Evolutionary conservation across 2,797 vertebrate genomes (phyloP), one percentile per base, ranked within the genome.

Genomic region (Hephaestus fuliginosus): DNA sequence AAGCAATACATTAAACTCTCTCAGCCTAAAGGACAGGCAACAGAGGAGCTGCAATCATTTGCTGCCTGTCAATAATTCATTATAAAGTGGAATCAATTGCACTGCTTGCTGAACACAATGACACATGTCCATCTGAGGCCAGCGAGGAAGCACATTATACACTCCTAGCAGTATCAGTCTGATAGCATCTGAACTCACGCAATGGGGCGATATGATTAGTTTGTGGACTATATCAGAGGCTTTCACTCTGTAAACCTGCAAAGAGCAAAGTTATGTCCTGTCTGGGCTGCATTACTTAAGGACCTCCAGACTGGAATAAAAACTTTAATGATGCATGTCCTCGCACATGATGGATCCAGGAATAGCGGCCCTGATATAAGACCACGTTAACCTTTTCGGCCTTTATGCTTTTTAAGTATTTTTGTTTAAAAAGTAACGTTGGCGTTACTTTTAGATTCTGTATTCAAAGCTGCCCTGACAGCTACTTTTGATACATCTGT

Each of bases 231-330:
- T 69, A 77, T 82, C 58, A 77, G 74, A 92, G 18, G 66, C 58
- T 78, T 77, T 73, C 60, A 62, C 57, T 81, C 10, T 77, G 25
- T 70, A 78, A 89, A 86, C 81, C 66, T 66, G 71, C 69, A 86
- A 88, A 93, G 76, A 91, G 92, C 87, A 93, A 92, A 92, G 88
- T 89, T 81, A 57, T 88, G 91, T 91, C 62, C 76, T 77, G 76
- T 85, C 90, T 49, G 44, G 36, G 51, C 73, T 33, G 73, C 58
- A 80, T 83, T 76, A 85, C 80, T 76, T 70, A 46, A 76, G 62
- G 64, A 56, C 61, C 82, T 82, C 69, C 22, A 62, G 62, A 61
- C 49, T 60, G 68, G 30, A 83, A 81, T 83, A 74, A 72, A 78
- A 79, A 78, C 81, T 49, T 91, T 58, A 88, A 90, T 89, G 86